Percentiles rank a stretch among this genome's conserved stretches.
Conservation (phyloP, 1,140 invertebrate species). For the Saxidomus purpurata region DNA sequence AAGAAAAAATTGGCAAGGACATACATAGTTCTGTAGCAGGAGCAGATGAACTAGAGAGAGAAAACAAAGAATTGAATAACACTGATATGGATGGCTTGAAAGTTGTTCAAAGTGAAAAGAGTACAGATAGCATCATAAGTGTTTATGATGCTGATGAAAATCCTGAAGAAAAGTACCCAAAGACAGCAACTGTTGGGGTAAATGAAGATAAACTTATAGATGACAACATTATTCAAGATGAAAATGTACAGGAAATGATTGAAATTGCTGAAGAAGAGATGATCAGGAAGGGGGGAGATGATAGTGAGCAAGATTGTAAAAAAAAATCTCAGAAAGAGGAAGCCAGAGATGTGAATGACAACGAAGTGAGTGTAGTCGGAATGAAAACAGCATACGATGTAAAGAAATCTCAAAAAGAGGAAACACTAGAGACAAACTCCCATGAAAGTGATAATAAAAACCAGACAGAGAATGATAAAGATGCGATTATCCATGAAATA, state of each 20-base stretch:
- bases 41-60: no score
- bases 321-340: background rate
- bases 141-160: background rate
- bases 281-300: no score
- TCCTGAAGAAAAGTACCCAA: background rate
- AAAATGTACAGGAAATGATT: background rate
- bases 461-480: no score
- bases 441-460: no score
- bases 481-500: no score
- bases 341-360: background rate
- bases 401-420: background rate
- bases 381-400: no score
- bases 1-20: background rate
- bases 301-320: background rate
- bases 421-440: background rate
- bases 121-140: background rate
- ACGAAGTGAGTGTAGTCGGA: background rate
- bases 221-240: background rate
- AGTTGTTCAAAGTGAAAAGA: background rate
- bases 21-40: background rate
- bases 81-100: background rate
- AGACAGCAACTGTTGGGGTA: background rate
- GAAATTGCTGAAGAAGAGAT: constrained; percentile 21
- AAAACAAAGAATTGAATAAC: background rate
- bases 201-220: background rate